A percentile compares a stretch with the other conserved stretches of the same genome.
Evolutionary conservation across 2,888 invertebrate species (phyloP).

Genomic region (Conomelus anceps): DNA sequence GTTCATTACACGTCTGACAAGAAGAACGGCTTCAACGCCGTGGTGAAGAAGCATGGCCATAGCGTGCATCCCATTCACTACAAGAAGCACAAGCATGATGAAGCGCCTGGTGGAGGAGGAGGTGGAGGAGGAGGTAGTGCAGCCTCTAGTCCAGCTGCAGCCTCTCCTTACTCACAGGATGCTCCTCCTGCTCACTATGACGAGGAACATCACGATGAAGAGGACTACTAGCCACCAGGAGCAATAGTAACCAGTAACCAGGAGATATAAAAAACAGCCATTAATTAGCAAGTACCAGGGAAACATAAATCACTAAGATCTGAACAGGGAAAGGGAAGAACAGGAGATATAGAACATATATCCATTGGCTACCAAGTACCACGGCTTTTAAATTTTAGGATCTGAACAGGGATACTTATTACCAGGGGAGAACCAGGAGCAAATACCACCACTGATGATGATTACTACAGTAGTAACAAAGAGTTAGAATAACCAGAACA

Average conservation of each 20-base stretch:
- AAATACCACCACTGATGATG: too few species aligned
- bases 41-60: slow-evolving; percentile 34
- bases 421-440: too few species aligned
- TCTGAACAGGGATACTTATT: too few species aligned
- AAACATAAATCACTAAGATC: neutral
- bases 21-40: slow-evolving; percentile 36
- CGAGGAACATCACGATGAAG: neutral
- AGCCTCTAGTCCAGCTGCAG: neutral
- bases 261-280: neutral
- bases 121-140: neutral
- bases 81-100: slow-evolving; percentile 15
- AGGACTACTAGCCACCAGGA: neutral
- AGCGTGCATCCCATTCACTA: slow-evolving; percentile 27
- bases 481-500: too few species aligned
- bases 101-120: neutral
- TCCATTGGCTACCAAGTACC: neutral
- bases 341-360: neutral
- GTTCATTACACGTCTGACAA: slow-evolving; percentile 37
- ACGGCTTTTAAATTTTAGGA: too few species aligned
- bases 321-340: neutral
- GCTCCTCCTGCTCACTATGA: neutral
- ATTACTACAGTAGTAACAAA: too few species aligned
- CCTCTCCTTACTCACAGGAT: neutral
- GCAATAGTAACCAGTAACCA: neutral
- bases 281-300: too few species aligned